Evolutionary conservation across 1,140 invertebrate species (phyloP).

Genomic region (Andricus grossulariae): DNA sequence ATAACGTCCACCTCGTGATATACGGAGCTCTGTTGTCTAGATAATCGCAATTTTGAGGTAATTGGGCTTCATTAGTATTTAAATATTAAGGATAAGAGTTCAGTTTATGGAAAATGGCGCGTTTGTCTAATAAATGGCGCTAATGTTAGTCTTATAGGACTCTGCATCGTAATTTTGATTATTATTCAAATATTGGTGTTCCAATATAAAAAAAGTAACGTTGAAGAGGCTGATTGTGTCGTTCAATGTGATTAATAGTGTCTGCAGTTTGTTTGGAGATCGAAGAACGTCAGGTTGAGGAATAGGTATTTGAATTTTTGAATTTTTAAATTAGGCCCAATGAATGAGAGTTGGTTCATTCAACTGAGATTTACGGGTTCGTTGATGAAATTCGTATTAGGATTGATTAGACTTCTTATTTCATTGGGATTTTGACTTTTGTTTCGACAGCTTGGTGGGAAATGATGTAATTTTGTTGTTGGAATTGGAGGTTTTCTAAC

Average conservation of each 20-base stretch:
- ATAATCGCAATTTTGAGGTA: neutral
- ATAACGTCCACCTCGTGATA: neutral
- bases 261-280: neutral
- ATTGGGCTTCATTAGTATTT: neutral
- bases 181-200: conserved; percentile 59
- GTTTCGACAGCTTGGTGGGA: neutral
- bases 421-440: neutral
- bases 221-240: neutral
- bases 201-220: conserved; percentile 40
- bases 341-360: conserved; percentile 39
- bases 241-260: neutral
- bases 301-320: conserved; percentile 70
- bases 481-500: conserved; percentile 12
- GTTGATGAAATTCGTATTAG: conserved; percentile 1
- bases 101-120: conserved; percentile 75
- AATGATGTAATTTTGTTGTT: neutral
- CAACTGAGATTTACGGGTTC: conserved; percentile 3
- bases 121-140: conserved; percentile 73
- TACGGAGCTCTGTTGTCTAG: neutral
- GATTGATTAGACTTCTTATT: neutral
- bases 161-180: conserved; percentile 63
- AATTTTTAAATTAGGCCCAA: conserved; percentile 70
- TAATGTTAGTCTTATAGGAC: conserved; percentile 65
- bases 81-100: conserved; percentile 53
- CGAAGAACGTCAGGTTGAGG: conserved; percentile 17